Evolutionary conservation across 2,797 vertebrate genomes (phyloP).

Genomic region (Brachyalestes nurse): DNA sequence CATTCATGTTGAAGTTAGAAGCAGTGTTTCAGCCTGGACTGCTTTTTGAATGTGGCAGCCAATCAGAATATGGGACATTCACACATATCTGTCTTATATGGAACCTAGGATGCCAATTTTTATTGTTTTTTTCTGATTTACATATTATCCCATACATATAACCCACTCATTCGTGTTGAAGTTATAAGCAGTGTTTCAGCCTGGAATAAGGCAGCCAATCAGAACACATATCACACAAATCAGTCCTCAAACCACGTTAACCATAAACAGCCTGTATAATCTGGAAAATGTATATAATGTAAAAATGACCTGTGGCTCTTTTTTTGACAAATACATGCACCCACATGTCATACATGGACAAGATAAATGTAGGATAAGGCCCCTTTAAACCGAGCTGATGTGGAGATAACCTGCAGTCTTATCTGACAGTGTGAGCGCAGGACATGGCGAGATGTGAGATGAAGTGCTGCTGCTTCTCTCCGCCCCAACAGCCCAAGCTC

Average conservation of each 20-base stretch:
- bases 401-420: constrained; percentile 64
- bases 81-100: too few species aligned
- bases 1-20: too few species aligned
- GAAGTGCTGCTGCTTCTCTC: constrained; percentile 36
- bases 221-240: background rate
- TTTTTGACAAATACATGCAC: background rate
- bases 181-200: background rate
- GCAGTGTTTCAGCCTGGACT: too few species aligned
- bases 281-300: too few species aligned
- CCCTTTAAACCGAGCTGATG: constrained; percentile 65
- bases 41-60: too few species aligned
- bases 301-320: background rate
- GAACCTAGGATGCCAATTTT: too few species aligned
- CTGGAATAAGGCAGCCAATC: background rate
- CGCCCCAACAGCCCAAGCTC: constrained; percentile 44
- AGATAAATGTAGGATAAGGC: background rate
- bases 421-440: constrained; percentile 59
- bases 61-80: too few species aligned
- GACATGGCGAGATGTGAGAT: constrained; percentile 54
- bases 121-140: background rate
- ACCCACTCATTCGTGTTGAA: background rate
- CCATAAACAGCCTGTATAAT: background rate
- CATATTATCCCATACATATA: background rate
- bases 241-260: background rate
- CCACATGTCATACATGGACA: background rate